Conservation (phyloP, 2,113 vertebrate genomes). For the Dromiciops gliroides region DNA sequence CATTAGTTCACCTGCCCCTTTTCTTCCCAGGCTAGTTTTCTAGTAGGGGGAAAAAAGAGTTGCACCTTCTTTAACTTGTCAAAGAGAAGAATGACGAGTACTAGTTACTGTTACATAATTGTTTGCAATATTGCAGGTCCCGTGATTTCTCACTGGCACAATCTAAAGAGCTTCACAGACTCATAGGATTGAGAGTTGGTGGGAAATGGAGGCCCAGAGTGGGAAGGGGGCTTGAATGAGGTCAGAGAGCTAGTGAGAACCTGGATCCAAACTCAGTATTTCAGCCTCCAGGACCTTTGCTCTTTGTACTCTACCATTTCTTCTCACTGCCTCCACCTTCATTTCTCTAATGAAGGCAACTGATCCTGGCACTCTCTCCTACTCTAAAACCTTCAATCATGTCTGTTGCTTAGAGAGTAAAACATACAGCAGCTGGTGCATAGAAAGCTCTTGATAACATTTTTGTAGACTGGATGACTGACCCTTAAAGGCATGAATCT, state of each 20-base stretch:
- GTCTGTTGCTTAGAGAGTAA: neutral
- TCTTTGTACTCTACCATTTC: neutral
- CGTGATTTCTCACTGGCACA: neutral
- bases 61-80: neutral
- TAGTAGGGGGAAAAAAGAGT: neutral
- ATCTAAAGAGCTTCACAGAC: neutral
- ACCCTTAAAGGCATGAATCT: neutral
- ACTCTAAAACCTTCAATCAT: neutral
- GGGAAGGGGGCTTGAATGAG: neutral
- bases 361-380: neutral
- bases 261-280: constrained; percentile 21
- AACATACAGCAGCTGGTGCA: neutral
- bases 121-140: neutral
- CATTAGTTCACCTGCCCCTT: neutral
- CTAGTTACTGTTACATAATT: neutral
- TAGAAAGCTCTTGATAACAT: neutral
- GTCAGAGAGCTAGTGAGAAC: neutral
- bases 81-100: neutral
- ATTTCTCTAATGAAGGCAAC: neutral
- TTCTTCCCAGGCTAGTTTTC: neutral
- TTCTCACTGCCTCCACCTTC: neutral
- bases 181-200: neutral
- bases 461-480: neutral
- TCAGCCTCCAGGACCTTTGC: neutral
- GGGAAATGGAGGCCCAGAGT: neutral